Evolutionary conservation across 2,888 invertebrate genomes (phyloP).

Genomic region (Pyralis farinalis): DNA sequence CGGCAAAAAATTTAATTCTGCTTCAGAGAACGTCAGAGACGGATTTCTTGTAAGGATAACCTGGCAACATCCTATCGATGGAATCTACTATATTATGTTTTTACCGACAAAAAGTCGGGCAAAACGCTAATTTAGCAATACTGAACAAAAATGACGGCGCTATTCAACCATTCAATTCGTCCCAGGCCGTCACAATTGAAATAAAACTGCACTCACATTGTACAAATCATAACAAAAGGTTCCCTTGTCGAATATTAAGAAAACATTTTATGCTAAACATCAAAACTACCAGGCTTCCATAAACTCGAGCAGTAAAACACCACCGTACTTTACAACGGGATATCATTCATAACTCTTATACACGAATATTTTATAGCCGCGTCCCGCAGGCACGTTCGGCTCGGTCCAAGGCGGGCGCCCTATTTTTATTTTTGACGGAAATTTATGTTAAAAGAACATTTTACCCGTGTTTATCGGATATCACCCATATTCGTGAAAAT

Average conservation of each 20-base stretch:
- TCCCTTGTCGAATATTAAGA: neutral
- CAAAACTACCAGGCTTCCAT: constrained; percentile 16
- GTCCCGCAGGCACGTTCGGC: constrained; percentile 11
- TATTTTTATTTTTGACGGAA: constrained; percentile 33
- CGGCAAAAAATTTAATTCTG: no score
- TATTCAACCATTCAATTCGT: no score
- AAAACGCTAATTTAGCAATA: no score
- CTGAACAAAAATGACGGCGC: no score
- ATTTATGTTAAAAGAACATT: constrained; percentile 45
- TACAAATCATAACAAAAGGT: no score
- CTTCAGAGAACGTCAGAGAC: no score
- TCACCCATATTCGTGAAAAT: constrained; percentile 7
- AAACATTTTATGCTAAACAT: constrained; percentile 6
- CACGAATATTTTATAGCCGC: constrained; percentile 23
- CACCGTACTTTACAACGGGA: constrained; percentile 11
- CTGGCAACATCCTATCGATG: no score
- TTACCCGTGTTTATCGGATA: constrained; percentile 28
- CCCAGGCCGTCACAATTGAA: no score
- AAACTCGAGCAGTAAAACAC: constrained; percentile 14
- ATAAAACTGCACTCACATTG: no score
- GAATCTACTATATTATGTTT: no score
- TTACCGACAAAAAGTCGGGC: no score
- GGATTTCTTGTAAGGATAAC: no score
- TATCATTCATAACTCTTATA: constrained; percentile 17
- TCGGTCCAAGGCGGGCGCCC: constrained; percentile 13